Base-by-base conservation (phyloP, 2,113 vertebrate genomes). In the Chiloscyllium plagiosum region DNA sequence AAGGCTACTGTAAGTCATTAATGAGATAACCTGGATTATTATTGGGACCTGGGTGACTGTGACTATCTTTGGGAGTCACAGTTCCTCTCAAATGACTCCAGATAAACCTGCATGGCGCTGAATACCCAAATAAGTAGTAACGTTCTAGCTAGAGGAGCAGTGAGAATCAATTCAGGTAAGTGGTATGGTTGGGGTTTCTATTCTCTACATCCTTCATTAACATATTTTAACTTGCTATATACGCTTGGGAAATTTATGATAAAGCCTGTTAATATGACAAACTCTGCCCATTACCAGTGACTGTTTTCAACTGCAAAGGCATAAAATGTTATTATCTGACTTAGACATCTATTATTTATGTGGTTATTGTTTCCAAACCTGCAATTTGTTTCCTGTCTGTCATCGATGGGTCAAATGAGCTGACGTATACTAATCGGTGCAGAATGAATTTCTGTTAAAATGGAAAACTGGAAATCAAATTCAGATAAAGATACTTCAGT, bases 371-470 rank as follows among this genome's bases (percentile, higher is more conserved):
- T 95, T 47, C 24, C 94, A 52, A 6, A 95, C 94, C 94, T 95
- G 94, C 37, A 33, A 95, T 70, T 52, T 95, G 37, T 33, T 70
- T 95, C 24, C 94, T 66, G 7, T 70, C 66, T 76, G 94, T 52
- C 26, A 50, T 95, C 42, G 6, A 4, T 15, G 68, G 26, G 42
- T 95, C 69, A 72, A 72, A 95, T 72, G 42, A 1, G 26, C 68
- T 95, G 94, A 95, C 33, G 69, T 95, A 95, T 50, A 95, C 69
- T 70, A 95, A 95, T 72, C 94, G 72, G 69, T 95, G 94, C 42
- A 95, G 94, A 72, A 95, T 50, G 52, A 95, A 95, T 95, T 95
- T 95, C 94, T 95, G 68, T 95, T 70, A 72, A 72, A 72, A 95
- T 70, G n/a, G 42, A 72, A 94, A 50, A 93, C 61, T 66, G 19